phyloP scores from a whole-genome alignment of 2,113 vertebrate genomes.

The Scalopus aquaticus region DNA sequence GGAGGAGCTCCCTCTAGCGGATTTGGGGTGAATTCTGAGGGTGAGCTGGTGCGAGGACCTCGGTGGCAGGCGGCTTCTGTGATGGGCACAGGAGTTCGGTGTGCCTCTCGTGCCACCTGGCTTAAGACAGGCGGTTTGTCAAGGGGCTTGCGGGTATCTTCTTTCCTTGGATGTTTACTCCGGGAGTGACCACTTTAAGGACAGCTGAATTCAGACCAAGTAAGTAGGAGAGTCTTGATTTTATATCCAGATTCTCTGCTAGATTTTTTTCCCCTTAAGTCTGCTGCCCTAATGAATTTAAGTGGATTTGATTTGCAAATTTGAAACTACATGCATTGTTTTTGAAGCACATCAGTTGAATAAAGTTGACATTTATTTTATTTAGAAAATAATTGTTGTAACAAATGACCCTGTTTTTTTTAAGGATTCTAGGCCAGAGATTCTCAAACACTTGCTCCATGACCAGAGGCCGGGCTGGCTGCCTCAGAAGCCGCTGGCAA shows the following conservation, averaged over 20 bases:
- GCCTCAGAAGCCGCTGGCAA: background rate
- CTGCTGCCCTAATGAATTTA: slow-evolving; percentile 16
- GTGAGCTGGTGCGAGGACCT: background rate
- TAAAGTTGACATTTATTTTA: slow-evolving; percentile 73
- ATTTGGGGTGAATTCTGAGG: background rate
- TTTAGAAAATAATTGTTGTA: slow-evolving; percentile 42
- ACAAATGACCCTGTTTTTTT: background rate
- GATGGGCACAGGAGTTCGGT: background rate
- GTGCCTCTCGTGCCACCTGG: background rate
- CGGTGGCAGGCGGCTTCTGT: background rate
- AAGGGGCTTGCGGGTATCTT: background rate
- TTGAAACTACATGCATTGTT: slow-evolving; percentile 1
- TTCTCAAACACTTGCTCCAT: background rate
- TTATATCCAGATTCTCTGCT: background rate
- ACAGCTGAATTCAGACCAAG: background rate
- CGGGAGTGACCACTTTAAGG: background rate
- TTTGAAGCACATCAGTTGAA: slow-evolving; percentile 39
- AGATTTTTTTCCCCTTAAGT: background rate
- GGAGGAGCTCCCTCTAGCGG: slow-evolving; percentile 63
- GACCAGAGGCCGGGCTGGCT: background rate
- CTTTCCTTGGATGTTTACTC: background rate
- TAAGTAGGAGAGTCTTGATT: background rate
- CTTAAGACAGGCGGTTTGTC: background rate
- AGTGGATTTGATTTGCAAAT: slow-evolving; percentile 9
- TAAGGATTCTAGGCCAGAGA: background rate